phyloP scores from a whole-genome alignment of 2,113 vertebrate genomes.

The Rhombomys opimus region DNA sequence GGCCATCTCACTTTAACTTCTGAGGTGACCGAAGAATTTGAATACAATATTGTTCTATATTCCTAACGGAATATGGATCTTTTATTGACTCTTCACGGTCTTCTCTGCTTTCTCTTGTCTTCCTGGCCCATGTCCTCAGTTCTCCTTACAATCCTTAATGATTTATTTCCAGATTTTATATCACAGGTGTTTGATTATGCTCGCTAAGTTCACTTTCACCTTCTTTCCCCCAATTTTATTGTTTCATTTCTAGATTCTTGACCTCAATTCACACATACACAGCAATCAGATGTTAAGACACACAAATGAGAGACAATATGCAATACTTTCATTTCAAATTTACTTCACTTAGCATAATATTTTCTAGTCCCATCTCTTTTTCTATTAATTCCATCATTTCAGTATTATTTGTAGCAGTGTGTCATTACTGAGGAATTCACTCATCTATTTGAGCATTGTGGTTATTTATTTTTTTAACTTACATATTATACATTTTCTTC shows the following conservation, averaged over 20 bases:
- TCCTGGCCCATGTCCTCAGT: neutral
- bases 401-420: neutral
- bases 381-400: neutral
- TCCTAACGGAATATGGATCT: neutral
- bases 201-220: fast-evolving
- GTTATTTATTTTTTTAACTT: neutral
- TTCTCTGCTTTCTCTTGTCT: too few species aligned
- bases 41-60: neutral
- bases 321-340: neutral
- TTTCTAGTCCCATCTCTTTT: neutral
- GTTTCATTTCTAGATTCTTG: neutral
- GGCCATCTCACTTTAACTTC: neutral
- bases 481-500: neutral
- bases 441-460: neutral
- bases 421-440: neutral
- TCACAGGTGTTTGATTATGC: neutral
- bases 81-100: neutral
- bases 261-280: neutral
- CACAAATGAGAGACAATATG: neutral
- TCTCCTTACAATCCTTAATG: neutral
- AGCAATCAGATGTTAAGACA: too few species aligned
- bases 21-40: neutral
- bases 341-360: neutral
- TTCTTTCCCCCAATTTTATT: neutral
- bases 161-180: neutral